These are phyloP conservation scores for Thalassophryne amazonica DNA, from an alignment of 2,797 vertebrate genomes.

Conservation along the genomic window DNA sequence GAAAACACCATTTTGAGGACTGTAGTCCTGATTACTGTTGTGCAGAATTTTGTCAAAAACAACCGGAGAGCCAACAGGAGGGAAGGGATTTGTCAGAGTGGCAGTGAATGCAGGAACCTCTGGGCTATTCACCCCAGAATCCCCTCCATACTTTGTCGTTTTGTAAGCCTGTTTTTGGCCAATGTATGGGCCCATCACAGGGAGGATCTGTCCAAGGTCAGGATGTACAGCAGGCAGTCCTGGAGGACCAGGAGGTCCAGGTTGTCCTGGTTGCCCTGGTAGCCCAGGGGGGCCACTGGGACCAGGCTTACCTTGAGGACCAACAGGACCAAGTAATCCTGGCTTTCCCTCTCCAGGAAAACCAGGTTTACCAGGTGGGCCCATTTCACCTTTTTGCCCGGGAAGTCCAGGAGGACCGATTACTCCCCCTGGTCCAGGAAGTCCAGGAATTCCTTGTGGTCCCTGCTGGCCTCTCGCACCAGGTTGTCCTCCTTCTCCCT, in stretches of 20 bases:
- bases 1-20: slow-evolving; percentile 90
- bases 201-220: slow-evolving; percentile 84
- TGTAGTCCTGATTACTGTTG: slow-evolving; percentile 94
- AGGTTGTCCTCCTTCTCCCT: slow-evolving; percentile 84
- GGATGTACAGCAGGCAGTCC: slow-evolving; percentile 78
- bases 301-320: slow-evolving; percentile 88
- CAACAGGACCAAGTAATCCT: slow-evolving; percentile 82
- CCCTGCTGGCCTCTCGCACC: slow-evolving; percentile 89
- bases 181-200: slow-evolving; percentile 80
- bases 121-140: slow-evolving; percentile 46
- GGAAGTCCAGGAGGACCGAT: slow-evolving; percentile 90
- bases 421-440: slow-evolving; percentile 88
- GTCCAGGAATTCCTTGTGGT: slow-evolving; percentile 90
- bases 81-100: slow-evolving; percentile 89
- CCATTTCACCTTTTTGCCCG: slow-evolving; percentile 88
- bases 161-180: slow-evolving; percentile 83
- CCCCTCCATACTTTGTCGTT: slow-evolving; percentile 78
- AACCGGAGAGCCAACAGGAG: slow-evolving; percentile 87
- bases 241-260: slow-evolving; percentile 88
- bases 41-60: slow-evolving; percentile 94
- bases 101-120: slow-evolving; percentile 95
- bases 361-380: slow-evolving; percentile 85
- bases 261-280: slow-evolving; percentile 86
- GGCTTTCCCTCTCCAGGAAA: slow-evolving; percentile 88
- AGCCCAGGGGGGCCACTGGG: slow-evolving; percentile 83